A percentile compares a stretch with the other conserved stretches of the same genome.
Evolutionary conservation across 2,113 vertebrate genomes (phyloP).

Genomic region (Geococcyx californianus): DNA sequence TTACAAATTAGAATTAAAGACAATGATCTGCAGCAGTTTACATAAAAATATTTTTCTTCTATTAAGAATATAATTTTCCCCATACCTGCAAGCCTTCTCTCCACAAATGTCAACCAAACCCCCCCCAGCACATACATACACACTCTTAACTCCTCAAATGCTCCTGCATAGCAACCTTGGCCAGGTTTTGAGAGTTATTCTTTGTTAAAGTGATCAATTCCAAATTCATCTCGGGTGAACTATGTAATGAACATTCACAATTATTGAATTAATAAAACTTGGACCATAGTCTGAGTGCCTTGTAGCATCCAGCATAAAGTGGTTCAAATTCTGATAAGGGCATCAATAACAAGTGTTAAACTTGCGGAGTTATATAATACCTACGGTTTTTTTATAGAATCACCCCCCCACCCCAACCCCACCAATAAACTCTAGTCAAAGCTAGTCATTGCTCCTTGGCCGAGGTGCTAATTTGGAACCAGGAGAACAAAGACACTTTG

Average conservation of each 20-base stretch:
- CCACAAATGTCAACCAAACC: not conserved
- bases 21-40: not conserved
- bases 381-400: not conserved
- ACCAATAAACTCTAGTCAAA: not conserved
- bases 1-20: not conserved
- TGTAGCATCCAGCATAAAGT: not conserved
- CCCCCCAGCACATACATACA: not conserved
- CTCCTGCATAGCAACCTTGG: not conserved
- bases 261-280: not conserved
- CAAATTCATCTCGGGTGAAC: not conserved
- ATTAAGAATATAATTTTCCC: not conserved
- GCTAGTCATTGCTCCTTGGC: not conserved
- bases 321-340: not conserved
- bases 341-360: not conserved
- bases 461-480: not conserved
- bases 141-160: not conserved
- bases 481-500: not conserved
- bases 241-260: not conserved
- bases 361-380: not conserved
- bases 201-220: not conserved
- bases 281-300: not conserved
- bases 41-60: not conserved
- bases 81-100: not conserved
- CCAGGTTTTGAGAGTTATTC: not conserved
- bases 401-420: not conserved